Percentiles rank a stretch among this genome's conserved stretches.
phyloP scores from a whole-genome alignment of 2,113 vertebrate species.

The Capricornis sumatraensis region DNA sequence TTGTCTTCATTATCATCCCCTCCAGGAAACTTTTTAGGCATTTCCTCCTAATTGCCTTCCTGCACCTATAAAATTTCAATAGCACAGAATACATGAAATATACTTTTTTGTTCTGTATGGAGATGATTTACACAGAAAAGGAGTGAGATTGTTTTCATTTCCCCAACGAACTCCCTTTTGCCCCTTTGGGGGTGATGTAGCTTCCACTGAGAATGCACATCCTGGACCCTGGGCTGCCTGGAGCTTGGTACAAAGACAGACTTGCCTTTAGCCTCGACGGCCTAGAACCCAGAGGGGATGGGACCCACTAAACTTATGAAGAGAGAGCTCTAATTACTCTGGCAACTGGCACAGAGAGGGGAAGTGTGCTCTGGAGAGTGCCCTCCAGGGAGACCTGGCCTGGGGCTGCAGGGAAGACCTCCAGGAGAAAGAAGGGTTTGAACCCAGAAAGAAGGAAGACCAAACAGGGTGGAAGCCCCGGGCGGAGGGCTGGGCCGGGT shows the following conservation, averaged over 20 bases:
- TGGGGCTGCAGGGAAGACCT: not conserved
- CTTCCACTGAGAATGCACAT: not conserved
- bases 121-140: not conserved
- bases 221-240: too few species aligned
- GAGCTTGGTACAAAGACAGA: not conserved
- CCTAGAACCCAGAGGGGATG: not conserved
- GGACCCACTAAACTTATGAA: not conserved
- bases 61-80: not conserved
- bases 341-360: not conserved
- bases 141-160: not conserved
- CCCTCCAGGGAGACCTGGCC: too few species aligned
- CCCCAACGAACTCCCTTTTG: not conserved
- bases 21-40: not conserved
- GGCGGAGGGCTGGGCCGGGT: too few species aligned
- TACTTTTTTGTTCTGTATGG: not conserved
- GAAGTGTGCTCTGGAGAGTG: not conserved
- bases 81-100: not conserved
- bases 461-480: not conserved
- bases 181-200: not conserved
- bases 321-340: accelerated
- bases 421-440: not conserved
- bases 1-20: not conserved
- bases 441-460: accelerated
- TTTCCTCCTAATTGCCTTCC: not conserved
- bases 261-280: not conserved